These are phyloP conservation scores for Tetanocera ferruginea DNA, from an alignment of 2,888 invertebrate species.

Conservation along the genomic window DNA sequence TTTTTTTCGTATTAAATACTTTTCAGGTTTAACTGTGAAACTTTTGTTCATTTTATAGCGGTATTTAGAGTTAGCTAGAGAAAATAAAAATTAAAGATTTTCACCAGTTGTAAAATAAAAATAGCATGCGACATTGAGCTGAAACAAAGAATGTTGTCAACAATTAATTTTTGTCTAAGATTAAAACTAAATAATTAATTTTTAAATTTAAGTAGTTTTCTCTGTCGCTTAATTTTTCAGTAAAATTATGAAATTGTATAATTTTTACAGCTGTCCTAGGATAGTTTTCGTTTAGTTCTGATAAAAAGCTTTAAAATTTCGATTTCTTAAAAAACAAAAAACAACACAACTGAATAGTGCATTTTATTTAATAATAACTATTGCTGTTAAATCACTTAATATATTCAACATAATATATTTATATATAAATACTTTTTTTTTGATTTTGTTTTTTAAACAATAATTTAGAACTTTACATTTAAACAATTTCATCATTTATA, in stretches of 20 bases:
- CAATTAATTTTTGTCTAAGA: too few relatives aligned
- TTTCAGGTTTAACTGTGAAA: too few relatives aligned
- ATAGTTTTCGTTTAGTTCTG: constrained; percentile 6
- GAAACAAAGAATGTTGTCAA: too few relatives aligned
- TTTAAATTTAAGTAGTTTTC: too few relatives aligned
- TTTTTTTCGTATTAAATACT: not conserved
- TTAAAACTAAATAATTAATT: too few relatives aligned
- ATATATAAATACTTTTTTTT: not conserved
- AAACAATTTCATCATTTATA: constrained; percentile 34
- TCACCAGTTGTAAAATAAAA: too few relatives aligned
- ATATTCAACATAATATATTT: constrained; percentile 3
- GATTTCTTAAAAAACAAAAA: not conserved
- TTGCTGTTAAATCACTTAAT: constrained; percentile 12
- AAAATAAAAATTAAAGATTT: too few relatives aligned
- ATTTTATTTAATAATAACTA: constrained; percentile 33
- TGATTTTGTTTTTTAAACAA: not conserved
- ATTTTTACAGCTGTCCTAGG: not conserved
- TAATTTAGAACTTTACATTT: constrained; percentile 26
- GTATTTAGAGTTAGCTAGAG: too few relatives aligned
- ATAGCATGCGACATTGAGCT: too few relatives aligned
- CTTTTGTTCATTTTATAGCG: too few relatives aligned
- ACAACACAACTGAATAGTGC: constrained; percentile 18
- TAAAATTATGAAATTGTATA: not conserved
- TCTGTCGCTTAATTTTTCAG: not conserved
- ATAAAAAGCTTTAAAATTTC: constrained; percentile 18